Base-by-base conservation (phyloP, 2,888 invertebrate genomes). In the Mimas tiliae region DNA sequence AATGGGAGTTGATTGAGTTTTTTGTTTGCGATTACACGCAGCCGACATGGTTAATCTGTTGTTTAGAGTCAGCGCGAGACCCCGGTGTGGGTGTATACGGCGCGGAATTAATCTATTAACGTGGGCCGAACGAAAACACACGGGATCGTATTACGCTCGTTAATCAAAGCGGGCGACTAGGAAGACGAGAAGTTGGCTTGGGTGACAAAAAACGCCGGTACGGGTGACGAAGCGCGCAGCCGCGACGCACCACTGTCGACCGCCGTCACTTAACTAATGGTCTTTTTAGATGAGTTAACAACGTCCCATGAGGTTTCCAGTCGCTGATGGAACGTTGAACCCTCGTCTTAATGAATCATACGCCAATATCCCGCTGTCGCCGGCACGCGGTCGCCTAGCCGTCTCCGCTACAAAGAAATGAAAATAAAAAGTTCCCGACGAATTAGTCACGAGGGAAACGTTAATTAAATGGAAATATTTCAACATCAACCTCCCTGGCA, bases 81-180 rank as follows among this genome's bases (percentile, higher is more conserved):
- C 47, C 67, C 67, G 67, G 68, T 69, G 83, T 86, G 72, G 85
- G 85, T 73, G 78, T 78, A 70, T 74, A 70, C 73, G 74, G 68
- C 77, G 80, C 72, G 78, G 78, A 81, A 87, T 85, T 83, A 84
- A 88, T 87, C 85, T 81, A 83, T 80, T 80, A 75, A 77, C 76
- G 84, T 84, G 80, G 83, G 84, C 74, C 70, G 83, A 73, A 75
- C 77, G 69, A 80, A 85, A 82, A 83, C 81, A 81, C 76, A 77
- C 77, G 76, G 79, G 82, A 86, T 91, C 87, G 76, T 74, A 84
- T 89, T 89, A 86, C 89, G 75, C 76, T 85, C 86, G 85, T 90
- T 90, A 90, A 90, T 91, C 87, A 90, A 87, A 86, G 80, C 76
- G 69, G 68, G 78, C 81, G 80, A 79, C 81, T 71, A 80, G 82